Evolutionary conservation across 2,113 vertebrate genomes (phyloP).

Genomic region (Macrotis lagotis): DNA sequence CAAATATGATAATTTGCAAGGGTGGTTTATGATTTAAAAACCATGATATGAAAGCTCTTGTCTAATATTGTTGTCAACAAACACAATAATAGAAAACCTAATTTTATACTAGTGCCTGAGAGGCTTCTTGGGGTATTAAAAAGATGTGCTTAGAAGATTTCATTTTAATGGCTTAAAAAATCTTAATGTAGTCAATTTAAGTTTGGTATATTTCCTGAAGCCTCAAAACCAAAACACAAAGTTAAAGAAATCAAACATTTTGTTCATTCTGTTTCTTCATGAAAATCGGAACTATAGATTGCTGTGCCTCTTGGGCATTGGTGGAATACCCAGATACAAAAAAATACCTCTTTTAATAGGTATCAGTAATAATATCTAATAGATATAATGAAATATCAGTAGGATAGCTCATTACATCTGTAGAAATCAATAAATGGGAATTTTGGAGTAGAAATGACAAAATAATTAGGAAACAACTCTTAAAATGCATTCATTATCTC

Average conservation of each 20-base stretch:
- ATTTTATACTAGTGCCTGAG: background rate
- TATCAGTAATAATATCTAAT: background rate
- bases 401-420: background rate
- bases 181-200: constrained; percentile 43
- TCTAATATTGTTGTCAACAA: constrained; percentile 63
- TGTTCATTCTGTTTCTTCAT: background rate
- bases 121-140: background rate
- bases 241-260: background rate
- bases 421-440: background rate
- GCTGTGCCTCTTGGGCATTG: background rate
- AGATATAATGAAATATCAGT: background rate
- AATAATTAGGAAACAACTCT: background rate
- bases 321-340: background rate
- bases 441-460: background rate
- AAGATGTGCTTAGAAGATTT: background rate
- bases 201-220: constrained; percentile 41
- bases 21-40: constrained; percentile 61
- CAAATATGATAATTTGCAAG: constrained; percentile 17
- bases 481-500: background rate
- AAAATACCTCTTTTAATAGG: background rate
- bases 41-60: background rate
- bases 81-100: constrained; percentile 48
- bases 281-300: background rate
- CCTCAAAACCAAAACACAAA: background rate
- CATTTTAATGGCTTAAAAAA: constrained; percentile 32